Evolutionary conservation across 2,113 vertebrate species (phyloP).

Genomic region (Actenoides lindsayi): DNA sequence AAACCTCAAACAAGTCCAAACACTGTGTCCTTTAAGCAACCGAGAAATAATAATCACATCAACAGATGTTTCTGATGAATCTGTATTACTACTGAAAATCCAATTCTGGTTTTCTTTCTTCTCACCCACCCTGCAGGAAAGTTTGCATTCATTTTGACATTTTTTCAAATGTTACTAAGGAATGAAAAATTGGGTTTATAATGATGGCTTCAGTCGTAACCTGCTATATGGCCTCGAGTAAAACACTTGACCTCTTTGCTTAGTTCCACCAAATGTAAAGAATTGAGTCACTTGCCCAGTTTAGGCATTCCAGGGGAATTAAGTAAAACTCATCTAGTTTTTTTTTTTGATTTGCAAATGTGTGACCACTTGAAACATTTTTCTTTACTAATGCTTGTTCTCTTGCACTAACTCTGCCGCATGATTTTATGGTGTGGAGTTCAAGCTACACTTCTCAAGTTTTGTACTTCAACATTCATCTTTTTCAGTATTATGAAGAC

Average conservation of each 20-base stretch:
- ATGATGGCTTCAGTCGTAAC: background rate
- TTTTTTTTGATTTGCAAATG: background rate
- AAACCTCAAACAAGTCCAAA: background rate
- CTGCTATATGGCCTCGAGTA: background rate
- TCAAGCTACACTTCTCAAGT: background rate
- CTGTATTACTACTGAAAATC: background rate
- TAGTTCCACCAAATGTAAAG: background rate
- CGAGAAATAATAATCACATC: background rate
- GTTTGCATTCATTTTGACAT: background rate
- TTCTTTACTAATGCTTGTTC: background rate
- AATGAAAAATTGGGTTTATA: background rate
- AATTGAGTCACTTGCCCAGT: background rate
- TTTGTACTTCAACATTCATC: background rate
- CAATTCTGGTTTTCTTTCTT: background rate
- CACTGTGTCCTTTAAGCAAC: background rate
- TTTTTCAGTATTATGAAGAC: background rate
- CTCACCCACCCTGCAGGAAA: background rate
- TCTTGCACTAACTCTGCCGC: background rate
- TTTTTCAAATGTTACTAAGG: background rate
- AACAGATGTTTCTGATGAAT: background rate
- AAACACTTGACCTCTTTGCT: background rate
- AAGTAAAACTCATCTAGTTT: background rate
- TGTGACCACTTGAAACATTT: background rate
- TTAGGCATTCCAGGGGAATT: background rate
- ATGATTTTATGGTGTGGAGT: background rate